Base-by-base conservation (phyloP, 2,888 invertebrate genomes). In the Ennomos erosarius region DNA sequence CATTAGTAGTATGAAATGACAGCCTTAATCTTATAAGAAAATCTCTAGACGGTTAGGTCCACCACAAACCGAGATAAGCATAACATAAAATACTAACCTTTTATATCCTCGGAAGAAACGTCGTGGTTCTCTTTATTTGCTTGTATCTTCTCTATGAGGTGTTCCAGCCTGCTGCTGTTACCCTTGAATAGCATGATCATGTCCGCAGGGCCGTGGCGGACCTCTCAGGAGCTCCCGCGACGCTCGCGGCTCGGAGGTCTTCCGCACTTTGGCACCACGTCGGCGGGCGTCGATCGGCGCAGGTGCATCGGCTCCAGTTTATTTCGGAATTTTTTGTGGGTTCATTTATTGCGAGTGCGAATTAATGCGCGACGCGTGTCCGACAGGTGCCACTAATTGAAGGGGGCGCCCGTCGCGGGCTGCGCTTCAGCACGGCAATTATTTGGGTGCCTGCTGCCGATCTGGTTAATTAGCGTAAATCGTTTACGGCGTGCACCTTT, bases 61-160 rank as follows among this genome's bases (percentile, higher is more conserved):
- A 6, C 26, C 26, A 26, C 26, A 6, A 39, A 34, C 1, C 12
- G 10, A 8, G n/a, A 12, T 39, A n/a, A 45, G 26, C 45, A 34
- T 9, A 34, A 12, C 1, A 12, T 39, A 9, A 16, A 35, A 8
- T 37, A 74, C 84, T 79, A 65, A 93, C 93, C 93, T 88, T 93
- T 93, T 69, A 93, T 80, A 64, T 93, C 93, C 62, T 93, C 93
- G 5, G 92, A 76, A 10, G 83, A 88, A 55, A 91, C 91, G 78
- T 93, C 92, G 88, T 93, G 94, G 71, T 95, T 95, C 82, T 96
- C 96, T 90, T 97, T 97, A 76, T 95, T 96, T 6, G 96, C 96
- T 84, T 97, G 97, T 73, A 97, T 97, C 90, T 97, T 97, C 86
- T 97, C 97, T 71, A 97, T 97, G 74, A 97, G 94, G 81, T 96